A percentile compares a stretch with the other conserved stretches of the same genome.
phyloP scores from a whole-genome alignment of 92 coral and sea anemone genomes.

The Zoanthus solanderi region DNA sequence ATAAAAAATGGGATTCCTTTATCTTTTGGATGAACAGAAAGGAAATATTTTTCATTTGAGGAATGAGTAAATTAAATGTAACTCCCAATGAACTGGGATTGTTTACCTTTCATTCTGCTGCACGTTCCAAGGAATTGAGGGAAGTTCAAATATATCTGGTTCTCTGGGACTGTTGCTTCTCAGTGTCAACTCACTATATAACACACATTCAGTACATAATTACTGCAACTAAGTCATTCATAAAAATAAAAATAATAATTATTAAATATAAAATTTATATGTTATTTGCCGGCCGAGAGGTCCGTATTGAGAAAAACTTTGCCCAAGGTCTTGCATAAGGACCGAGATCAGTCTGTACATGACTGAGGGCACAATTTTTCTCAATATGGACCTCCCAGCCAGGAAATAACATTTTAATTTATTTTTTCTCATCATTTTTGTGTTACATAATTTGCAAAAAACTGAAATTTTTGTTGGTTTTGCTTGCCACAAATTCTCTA shows the following conservation, averaged over 20 bases:
- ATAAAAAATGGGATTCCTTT: no score
- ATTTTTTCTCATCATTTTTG: no score
- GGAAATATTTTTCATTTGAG: not conserved
- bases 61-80: not conserved
- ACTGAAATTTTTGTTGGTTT: no score
- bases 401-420: no score
- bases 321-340: no score
- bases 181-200: slow-evolving; percentile 18
- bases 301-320: no score
- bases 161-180: slow-evolving; percentile 78
- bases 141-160: slow-evolving; percentile 91
- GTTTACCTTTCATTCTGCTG: slow-evolving; percentile 49
- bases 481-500: no score
- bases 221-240: not conserved
- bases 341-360: no score
- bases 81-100: not conserved
- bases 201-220: not conserved
- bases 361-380: no score
- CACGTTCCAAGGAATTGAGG: slow-evolving; percentile 64
- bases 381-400: not conserved
- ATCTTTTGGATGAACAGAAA: not conserved
- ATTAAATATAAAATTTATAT: not conserved
- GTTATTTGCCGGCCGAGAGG: no score
- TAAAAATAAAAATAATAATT: not conserved
- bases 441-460: no score